A percentile compares a stretch with the other conserved stretches of the same genome.
These are phyloP conservation scores for Uromys caudimaculatus DNA, from an alignment of 2,797 vertebrate species.

Conservation along the genomic window DNA sequence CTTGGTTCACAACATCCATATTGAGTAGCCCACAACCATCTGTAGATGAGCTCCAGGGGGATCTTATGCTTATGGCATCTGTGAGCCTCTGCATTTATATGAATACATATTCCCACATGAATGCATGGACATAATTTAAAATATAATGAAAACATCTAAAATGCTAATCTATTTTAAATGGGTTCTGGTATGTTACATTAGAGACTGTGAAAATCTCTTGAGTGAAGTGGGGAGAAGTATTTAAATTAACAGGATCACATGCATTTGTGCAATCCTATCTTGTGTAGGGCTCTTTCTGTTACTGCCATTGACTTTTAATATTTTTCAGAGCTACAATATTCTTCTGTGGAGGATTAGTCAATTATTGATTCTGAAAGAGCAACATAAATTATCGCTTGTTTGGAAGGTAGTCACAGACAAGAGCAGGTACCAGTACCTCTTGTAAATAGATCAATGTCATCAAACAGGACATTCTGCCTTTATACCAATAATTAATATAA, in stretches of 20 bases:
- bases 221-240: not conserved
- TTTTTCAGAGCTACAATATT: slow-evolving; percentile 65
- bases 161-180: not conserved
- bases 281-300: not conserved
- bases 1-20: not conserved
- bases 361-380: slow-evolving; percentile 38
- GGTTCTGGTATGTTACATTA: not conserved
- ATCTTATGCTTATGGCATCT: not conserved
- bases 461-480: slow-evolving; percentile 82
- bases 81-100: not conserved
- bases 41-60: not conserved
- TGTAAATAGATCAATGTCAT: slow-evolving; percentile 80
- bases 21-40: not conserved
- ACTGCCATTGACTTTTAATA: not conserved
- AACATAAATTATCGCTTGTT: slow-evolving; percentile 73
- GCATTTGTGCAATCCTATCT: not conserved
- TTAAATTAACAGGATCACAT: not conserved
- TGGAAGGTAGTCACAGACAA: slow-evolving; percentile 75
- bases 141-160: not conserved
- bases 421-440: slow-evolving; percentile 75
- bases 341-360: slow-evolving; percentile 63
- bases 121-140: not conserved
- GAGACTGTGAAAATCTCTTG: not conserved
- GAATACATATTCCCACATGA: not conserved
- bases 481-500: slow-evolving; percentile 80